Conservation (phyloP, 2,888 invertebrate genomes). For the Polyommatus iphigenia region DNA sequence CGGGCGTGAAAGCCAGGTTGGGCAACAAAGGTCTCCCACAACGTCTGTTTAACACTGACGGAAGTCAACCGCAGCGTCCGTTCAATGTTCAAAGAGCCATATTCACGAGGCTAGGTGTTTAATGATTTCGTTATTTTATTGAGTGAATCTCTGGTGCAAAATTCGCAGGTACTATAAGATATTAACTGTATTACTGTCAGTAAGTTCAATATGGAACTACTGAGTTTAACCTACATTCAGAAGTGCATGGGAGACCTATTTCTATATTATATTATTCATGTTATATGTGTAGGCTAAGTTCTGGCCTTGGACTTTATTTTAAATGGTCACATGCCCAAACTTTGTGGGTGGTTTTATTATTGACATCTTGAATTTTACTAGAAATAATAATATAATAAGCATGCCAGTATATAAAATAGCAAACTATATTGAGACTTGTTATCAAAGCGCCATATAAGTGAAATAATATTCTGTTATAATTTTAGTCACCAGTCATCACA, state of each 20-base stretch:
- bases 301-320: not conserved
- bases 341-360: not conserved
- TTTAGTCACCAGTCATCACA: not conserved
- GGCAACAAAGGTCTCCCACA: slow-evolving; percentile 51
- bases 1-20: slow-evolving; percentile 60
- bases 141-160: slow-evolving; percentile 21
- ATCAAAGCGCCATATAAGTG: not conserved
- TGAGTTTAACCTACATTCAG: not conserved
- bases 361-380: not conserved
- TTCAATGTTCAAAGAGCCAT: slow-evolving; percentile 62
- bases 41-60: not conserved
- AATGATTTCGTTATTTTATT: slow-evolving; percentile 42
- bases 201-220: not conserved
- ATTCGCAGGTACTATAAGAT: not conserved
- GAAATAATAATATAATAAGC: not conserved
- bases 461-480: not conserved
- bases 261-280: not conserved
- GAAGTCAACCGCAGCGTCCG: not conserved
- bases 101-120: slow-evolving; percentile 67
- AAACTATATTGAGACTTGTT: not conserved
- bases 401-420: not conserved
- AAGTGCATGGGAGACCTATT: not conserved
- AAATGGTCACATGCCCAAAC: not conserved
- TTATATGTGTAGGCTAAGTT: not conserved
- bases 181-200: no score